Evolutionary conservation across 2,797 vertebrate genomes (phyloP).

Genomic region (Podargus strigoides): DNA sequence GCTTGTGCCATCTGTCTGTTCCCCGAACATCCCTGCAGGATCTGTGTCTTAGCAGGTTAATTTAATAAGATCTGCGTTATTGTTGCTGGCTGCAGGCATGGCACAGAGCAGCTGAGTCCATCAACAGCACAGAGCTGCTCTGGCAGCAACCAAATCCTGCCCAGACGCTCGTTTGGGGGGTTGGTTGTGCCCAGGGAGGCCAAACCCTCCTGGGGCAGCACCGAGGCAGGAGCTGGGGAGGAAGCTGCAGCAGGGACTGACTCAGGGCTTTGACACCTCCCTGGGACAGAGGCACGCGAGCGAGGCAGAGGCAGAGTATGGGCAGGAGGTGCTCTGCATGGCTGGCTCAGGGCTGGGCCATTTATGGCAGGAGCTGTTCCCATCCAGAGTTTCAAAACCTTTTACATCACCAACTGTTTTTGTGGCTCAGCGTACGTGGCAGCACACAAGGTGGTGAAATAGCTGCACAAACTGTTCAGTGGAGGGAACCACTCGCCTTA

Average conservation of each 20-base stretch:
- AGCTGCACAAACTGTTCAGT: background rate
- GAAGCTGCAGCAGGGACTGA: background rate
- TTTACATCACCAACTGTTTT: background rate
- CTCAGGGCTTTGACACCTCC: background rate
- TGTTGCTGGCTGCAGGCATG: background rate
- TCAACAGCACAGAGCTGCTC: background rate
- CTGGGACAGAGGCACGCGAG: no score
- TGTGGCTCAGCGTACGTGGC: background rate
- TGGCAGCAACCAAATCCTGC: background rate
- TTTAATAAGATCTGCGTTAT: slow-evolving; percentile 23
- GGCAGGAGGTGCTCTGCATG: background rate
- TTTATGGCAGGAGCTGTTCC: background rate
- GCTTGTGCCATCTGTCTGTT: slow-evolving; percentile 9
- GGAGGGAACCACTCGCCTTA: background rate
- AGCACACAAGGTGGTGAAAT: background rate
- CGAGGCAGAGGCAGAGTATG: no score
- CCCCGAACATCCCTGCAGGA: slow-evolving; percentile 2
- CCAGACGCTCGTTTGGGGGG: background rate
- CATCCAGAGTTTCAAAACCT: background rate
- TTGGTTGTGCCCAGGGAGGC: background rate
- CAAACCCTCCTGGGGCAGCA: background rate
- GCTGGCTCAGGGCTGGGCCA: background rate
- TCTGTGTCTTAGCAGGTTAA: slow-evolving; percentile 27
- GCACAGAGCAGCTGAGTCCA: background rate
- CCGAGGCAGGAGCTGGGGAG: background rate